Conservation (phyloP, 1,140 invertebrate genomes). For the Cardiocondyla obscurior region DNA sequence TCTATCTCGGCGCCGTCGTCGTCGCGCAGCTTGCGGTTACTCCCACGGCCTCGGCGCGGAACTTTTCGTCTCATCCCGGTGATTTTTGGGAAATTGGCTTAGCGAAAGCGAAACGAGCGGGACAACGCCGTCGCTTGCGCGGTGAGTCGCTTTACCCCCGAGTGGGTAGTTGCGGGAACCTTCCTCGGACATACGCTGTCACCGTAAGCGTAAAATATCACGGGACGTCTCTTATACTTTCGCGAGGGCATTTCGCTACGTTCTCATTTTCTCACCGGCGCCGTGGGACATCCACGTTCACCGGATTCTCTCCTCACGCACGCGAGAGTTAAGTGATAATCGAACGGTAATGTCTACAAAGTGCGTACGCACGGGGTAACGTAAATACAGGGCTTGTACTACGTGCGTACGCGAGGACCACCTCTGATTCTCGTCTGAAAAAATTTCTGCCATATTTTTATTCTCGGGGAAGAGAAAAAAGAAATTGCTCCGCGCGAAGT, state of each 20-base stretch:
- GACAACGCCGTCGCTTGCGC: conserved; percentile 31
- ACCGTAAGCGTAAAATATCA: conserved; percentile 51
- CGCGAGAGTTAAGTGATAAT: conserved; percentile 11
- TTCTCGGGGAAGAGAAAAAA: too few species aligned
- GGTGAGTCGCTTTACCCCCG: not conserved
- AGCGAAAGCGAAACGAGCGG: conserved; percentile 60
- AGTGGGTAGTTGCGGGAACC: conserved; percentile 37
- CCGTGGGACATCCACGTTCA: not conserved
- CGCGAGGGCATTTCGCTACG: conserved; percentile 31
- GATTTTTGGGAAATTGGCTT: conserved; percentile 67
- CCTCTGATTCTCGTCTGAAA: too few species aligned
- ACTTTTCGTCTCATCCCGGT: conserved; percentile 56
- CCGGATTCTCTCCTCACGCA: not conserved
- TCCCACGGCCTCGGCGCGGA: conserved; percentile 38
- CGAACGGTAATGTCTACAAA: conserved; percentile 7
- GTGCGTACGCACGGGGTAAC: not conserved
- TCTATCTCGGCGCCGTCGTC: not conserved
- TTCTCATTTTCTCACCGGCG: conserved; percentile 21
- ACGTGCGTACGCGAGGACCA: not conserved
- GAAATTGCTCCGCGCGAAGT: too few species aligned
- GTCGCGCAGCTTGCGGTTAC: conserved; percentile 48
- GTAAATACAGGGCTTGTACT: not conserved
- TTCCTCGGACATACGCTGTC: conserved; percentile 32
- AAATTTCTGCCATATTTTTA: not conserved
- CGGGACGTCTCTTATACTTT: conserved; percentile 40